Conservation (phyloP, 1,140 invertebrate species). For the Medauroidea extradentata region DNA sequence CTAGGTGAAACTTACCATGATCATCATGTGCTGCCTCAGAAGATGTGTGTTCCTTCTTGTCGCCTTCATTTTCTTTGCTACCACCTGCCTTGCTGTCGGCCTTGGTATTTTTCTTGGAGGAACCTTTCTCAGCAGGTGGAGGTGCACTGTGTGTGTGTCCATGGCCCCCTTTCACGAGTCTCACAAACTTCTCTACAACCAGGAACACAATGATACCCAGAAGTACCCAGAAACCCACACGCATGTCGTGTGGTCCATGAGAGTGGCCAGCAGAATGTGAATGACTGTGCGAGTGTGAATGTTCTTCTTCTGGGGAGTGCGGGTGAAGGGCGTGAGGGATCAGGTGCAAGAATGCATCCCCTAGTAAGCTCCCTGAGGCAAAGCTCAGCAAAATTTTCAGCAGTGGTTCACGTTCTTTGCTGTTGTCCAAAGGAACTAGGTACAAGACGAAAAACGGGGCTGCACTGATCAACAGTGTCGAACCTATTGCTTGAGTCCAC, state of each 20-base stretch:
- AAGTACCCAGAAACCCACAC: slow-evolving; percentile 84
- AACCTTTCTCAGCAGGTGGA: not conserved
- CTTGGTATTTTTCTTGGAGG: slow-evolving; percentile 29
- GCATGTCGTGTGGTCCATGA: slow-evolving; percentile 65
- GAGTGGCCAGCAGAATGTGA: slow-evolving; percentile 45
- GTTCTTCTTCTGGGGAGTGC: slow-evolving; percentile 47
- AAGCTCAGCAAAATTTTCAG: slow-evolving; percentile 89
- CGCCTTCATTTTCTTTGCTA: not conserved
- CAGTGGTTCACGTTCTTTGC: slow-evolving; percentile 72
- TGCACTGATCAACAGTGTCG: slow-evolving; percentile 88
- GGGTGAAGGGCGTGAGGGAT: slow-evolving; percentile 89
- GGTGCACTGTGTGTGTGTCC: slow-evolving; percentile 53
- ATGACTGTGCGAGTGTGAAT: slow-evolving; percentile 51
- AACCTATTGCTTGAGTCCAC: slow-evolving; percentile 78
- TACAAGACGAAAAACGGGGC: slow-evolving; percentile 93
- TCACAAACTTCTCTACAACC: slow-evolving; percentile 87
- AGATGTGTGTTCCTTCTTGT: too few relatives aligned
- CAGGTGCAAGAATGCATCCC: slow-evolving; percentile 94
- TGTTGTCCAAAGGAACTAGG: slow-evolving; percentile 88
- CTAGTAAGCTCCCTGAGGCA: slow-evolving; percentile 89
- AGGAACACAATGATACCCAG: slow-evolving; percentile 89
- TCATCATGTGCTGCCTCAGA: slow-evolving; percentile 40
- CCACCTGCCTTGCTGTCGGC: not conserved
- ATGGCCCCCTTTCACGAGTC: slow-evolving; percentile 80
- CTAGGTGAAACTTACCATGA: slow-evolving; percentile 26